Base-by-base conservation (phyloP, 2,113 vertebrate genomes). In the Camelus dromedarius region DNA sequence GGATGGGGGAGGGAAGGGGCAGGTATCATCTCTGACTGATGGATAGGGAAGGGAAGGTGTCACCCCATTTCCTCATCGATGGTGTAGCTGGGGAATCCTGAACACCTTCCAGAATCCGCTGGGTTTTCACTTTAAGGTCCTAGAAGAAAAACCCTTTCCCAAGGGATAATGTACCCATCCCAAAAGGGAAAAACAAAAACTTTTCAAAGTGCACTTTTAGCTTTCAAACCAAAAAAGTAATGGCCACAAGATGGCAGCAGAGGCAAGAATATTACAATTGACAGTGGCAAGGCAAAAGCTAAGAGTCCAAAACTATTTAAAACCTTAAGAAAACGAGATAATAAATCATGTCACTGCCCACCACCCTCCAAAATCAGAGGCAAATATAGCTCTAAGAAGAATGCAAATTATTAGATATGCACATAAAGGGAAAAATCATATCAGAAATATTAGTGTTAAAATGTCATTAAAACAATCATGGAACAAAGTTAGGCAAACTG, bases 1-100 rank as follows among this genome's bases (percentile, higher is more conserved):
- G 67, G 73, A 89, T 58, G 38, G 42, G 76, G 30, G 42, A 58
- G 42, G 54, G 28, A 48, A 66, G 19, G 19, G 22, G 24, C 12
- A 85, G 77, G 35, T 69, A 70, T 70, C 95, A 75, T 86, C 54
- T 86, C n/a, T 96, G 94, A 24, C 87, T 92, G 46, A 88, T 32
- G 62, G 64, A 50, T 64, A 96, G 46, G 62, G 54, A 89, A 83
- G 82, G 97, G 69, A 96, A 93, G 85, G 85, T 94, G 46, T 98
- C 98, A 98, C 86, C 98, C 99, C 98, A 98, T 98, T 91, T 97
- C 92, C 92, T 98, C 93, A 91, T 30, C 92, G 66, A 96, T 93
- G 88, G 92, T 92, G 62, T 87, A 95, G 97, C 60, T 62, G 70
- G 92, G 95, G 72, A 86, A 95, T 93, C 92, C 94, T 95, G 69